Conservation (phyloP, 2,113 vertebrate species). For the Pelmatolapia mariae region DNA sequence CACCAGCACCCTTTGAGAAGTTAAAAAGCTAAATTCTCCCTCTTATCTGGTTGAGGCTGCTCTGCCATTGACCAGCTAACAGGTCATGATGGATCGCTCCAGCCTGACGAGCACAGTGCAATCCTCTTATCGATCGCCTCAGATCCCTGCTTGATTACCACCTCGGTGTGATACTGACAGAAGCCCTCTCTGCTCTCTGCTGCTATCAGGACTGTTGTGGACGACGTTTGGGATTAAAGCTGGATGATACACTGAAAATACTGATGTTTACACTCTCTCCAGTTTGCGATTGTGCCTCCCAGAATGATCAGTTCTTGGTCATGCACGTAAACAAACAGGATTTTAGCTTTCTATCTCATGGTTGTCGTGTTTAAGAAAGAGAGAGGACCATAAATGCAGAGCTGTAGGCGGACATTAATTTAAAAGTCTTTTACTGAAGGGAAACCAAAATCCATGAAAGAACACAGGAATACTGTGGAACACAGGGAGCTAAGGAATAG, state of each 20-base stretch:
- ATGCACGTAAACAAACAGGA: neutral
- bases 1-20: neutral
- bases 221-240: neutral
- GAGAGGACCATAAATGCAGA: neutral
- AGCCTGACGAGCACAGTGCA: constrained; percentile 2
- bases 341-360: neutral
- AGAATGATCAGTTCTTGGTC: neutral
- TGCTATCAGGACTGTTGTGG: neutral
- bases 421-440: neutral
- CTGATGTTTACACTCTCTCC: neutral
- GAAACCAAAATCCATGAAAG: neutral
- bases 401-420: neutral
- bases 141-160: constrained; percentile 27
- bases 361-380: neutral
- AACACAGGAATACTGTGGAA: neutral
- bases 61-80: constrained; percentile 15
- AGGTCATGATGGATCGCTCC: constrained; percentile 23
- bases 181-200: constrained; percentile 7
- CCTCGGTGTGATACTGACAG: neutral
- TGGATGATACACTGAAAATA: neutral
- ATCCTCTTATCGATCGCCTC: constrained; percentile 9
- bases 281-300: neutral
- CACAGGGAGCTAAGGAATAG: neutral
- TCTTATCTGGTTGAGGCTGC: neutral
- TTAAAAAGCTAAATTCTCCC: neutral